These are phyloP conservation scores for Acronicta aceris DNA, from an alignment of 2,888 invertebrate species.

Conservation along the genomic window DNA sequence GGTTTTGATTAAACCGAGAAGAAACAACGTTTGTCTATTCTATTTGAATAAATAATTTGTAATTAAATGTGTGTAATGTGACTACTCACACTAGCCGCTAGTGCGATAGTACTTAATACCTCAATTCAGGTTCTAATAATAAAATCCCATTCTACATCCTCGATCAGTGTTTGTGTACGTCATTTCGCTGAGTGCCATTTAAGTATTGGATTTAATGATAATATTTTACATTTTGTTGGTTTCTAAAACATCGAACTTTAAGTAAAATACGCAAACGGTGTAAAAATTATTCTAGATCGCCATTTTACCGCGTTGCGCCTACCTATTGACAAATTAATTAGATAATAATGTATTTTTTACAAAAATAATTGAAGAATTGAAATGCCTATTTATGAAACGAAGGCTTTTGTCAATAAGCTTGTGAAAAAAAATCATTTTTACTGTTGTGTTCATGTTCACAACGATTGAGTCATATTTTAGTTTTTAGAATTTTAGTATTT, in stretches of 20 bases:
- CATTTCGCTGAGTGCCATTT: conserved; percentile 54
- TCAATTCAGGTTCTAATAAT: background rate
- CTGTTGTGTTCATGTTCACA: conserved; percentile 72
- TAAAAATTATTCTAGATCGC: conserved; percentile 9
- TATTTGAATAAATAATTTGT: too few species aligned
- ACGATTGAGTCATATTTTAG: conserved; percentile 77
- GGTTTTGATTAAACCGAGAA: too few species aligned
- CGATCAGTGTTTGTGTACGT: conserved; percentile 32
- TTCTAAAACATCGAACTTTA: conserved; percentile 53
- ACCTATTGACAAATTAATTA: conserved; percentile 6
- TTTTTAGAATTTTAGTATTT: conserved; percentile 63
- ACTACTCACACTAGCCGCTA: too few species aligned
- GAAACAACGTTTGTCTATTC: too few species aligned
- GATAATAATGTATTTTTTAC: conserved; percentile 8
- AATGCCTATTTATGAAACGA: conserved; percentile 23
- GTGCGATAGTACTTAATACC: background rate
- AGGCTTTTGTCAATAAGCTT: conserved; percentile 13
- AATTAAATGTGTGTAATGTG: too few species aligned
- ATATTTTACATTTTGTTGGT: conserved; percentile 36
- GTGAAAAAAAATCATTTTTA: conserved; percentile 14
- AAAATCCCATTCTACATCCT: background rate
- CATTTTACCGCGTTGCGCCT: conserved; percentile 7
- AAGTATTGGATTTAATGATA: conserved; percentile 47
- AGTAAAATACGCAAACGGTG: conserved; percentile 7
- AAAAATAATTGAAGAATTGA: conserved; percentile 6